phyloP scores from a whole-genome alignment of 1,140 invertebrate genomes.

The Agrilus planipennis region DNA sequence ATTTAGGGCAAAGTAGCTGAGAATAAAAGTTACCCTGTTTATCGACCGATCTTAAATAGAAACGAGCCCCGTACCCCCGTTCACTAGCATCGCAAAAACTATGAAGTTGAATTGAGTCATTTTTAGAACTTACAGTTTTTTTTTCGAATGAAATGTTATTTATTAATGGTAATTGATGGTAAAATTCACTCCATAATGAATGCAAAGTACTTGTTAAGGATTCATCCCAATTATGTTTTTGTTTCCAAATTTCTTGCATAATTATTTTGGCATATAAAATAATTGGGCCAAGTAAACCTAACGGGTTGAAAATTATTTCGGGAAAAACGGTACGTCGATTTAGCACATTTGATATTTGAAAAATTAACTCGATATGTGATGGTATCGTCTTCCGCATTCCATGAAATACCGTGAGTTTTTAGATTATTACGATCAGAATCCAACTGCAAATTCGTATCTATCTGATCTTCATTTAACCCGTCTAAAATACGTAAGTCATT shows the following conservation, averaged over 20 bases:
- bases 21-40: too few species aligned
- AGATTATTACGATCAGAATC: too few species aligned
- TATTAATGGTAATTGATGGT: not conserved
- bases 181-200: not conserved
- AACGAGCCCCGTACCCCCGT: not conserved
- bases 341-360: not conserved
- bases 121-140: not conserved
- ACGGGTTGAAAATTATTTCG: conserved; percentile 16
- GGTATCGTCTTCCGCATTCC: conserved; percentile 7
- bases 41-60: too few species aligned
- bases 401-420: conserved; percentile 11
- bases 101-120: not conserved
- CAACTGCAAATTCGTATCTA: not conserved
- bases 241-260: conserved; percentile 20
- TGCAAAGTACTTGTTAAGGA: conserved; percentile 7
- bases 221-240: conserved; percentile 22
- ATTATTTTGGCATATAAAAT: conserved; percentile 24
- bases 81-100: not conserved
- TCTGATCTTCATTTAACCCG: not conserved
- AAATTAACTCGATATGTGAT: conserved; percentile 8
- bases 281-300: conserved; percentile 13
- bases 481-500: not conserved
- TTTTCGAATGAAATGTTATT: not conserved
- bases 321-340: conserved; percentile 19
- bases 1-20: too few species aligned